phyloP scores from a whole-genome alignment of 2,888 invertebrate species.

The Lymantria monacha region DNA sequence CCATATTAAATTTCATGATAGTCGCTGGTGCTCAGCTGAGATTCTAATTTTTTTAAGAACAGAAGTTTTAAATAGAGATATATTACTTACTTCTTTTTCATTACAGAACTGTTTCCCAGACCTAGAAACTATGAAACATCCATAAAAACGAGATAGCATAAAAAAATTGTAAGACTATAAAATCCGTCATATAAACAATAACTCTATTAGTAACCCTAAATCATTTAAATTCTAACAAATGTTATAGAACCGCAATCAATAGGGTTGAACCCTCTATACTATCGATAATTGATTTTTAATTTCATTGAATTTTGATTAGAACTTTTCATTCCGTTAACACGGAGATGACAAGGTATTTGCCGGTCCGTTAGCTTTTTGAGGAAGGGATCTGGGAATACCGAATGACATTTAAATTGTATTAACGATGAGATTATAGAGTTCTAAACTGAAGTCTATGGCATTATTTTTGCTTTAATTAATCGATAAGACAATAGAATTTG shows the following conservation, averaged over 20 bases:
- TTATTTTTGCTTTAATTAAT: too few species aligned
- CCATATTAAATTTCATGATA: too few species aligned
- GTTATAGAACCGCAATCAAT: conserved; percentile 15
- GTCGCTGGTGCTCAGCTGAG: too few species aligned
- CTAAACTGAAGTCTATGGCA: background rate
- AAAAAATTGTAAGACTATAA: too few species aligned
- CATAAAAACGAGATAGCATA: too few species aligned
- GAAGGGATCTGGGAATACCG: conserved; percentile 3
- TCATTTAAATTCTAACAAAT: conserved; percentile 4
- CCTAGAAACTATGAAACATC: too few species aligned
- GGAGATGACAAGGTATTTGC: conserved; percentile 10
- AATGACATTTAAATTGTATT: conserved; percentile 13
- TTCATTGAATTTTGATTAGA: conserved; percentile 36
- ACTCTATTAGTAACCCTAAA: conserved; percentile 2
- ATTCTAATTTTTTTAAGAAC: too few species aligned
- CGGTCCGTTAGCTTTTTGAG: conserved; percentile 10
- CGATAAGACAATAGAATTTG: too few species aligned
- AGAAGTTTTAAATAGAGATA: too few species aligned
- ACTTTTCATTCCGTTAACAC: conserved; percentile 26
- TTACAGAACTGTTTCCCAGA: too few species aligned
- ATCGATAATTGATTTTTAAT: conserved; percentile 48
- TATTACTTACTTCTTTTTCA: too few species aligned
- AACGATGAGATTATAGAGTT: conserved; percentile 2
- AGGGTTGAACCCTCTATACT: conserved; percentile 15
- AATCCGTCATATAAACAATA: too few species aligned